Conservation (phyloP, 2,888 invertebrate genomes). For the Tetrapedia diversipes region DNA sequence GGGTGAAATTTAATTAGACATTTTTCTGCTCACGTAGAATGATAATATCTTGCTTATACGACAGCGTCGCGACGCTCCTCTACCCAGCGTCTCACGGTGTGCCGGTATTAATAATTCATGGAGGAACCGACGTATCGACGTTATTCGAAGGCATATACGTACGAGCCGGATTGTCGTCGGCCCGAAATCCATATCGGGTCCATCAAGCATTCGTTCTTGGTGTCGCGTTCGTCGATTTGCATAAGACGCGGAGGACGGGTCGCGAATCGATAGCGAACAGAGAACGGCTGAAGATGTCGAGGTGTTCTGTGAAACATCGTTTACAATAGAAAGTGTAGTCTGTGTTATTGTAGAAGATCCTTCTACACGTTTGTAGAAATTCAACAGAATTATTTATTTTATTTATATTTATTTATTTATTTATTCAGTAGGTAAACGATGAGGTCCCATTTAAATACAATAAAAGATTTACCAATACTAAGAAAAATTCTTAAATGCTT, state of each 20-base stretch:
- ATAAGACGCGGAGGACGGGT: conserved; percentile 12
- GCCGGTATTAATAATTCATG: conserved; percentile 47
- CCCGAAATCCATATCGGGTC: conserved; percentile 35
- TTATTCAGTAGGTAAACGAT: too few relatives aligned
- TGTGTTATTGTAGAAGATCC: too few relatives aligned
- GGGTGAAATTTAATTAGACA: neutral
- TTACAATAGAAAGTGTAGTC: too few relatives aligned
- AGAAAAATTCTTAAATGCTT: too few relatives aligned
- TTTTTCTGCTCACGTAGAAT: neutral
- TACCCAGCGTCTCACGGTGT: conserved; percentile 11
- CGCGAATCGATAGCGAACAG: conserved; percentile 27
- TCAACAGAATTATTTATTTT: too few relatives aligned
- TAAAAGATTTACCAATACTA: too few relatives aligned
- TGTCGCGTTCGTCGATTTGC: conserved; percentile 26
- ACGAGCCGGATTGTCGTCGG: conserved; percentile 24
- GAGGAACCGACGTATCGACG: conserved; percentile 25
- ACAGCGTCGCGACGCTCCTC: neutral
- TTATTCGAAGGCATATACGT: conserved; percentile 22
- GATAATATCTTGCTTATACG: too few relatives aligned
- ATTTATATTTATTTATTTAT: too few relatives aligned
- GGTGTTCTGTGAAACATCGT: neutral
- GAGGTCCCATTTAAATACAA: neutral
- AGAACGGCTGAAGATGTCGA: conserved; percentile 12
- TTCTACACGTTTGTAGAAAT: too few relatives aligned
- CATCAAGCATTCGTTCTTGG: conserved; percentile 7